Base-by-base conservation (phyloP, 2,113 vertebrate species). In the Chamaea fasciata region DNA sequence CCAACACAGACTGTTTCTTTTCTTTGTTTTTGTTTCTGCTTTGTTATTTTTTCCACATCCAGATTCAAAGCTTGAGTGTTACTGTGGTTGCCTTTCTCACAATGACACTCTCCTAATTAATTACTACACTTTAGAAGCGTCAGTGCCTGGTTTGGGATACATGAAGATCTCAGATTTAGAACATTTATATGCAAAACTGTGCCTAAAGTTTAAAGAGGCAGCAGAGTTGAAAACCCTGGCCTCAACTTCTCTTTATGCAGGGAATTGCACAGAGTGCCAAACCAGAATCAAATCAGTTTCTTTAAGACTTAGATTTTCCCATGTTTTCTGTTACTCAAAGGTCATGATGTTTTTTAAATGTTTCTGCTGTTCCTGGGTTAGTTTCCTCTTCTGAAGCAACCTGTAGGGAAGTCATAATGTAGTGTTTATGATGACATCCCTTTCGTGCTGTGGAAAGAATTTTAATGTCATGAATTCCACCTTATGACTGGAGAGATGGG, bases 231-330 rank as follows among this genome's bases (percentile, higher is more conserved):
- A 94, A 92, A 50, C 68, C 44, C 74, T 80, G 44, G 27, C 60
- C 41, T 71, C 71, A 88, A 67, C 12, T 74, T 77, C 47, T 75
- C 20, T 90, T 86, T 71, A 33, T 41, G 46, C 68, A 89, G 52
- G n/a, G 60, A n/a, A 86, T 93, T 94, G 75, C 49, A 86, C 27
- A 30, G 79, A 78, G 35, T 83, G 92, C 83, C 92, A 94, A 95
- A 46, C 85, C 92, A 93, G 83, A 95, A 96, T 86, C 49, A 86
- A 83, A 89, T 83, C 7, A 83, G 62, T 88, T 94, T 96, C 92
- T 89, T 89, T 89, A 94, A 95, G 88, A 95, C 88, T 94, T 95
- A 96, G 28, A 92, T 95, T 96, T 94, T 96, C 90, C 93, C 88
- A 90, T 96, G 92, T 96, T 95, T 96, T 95, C 88, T 89, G 73